A percentile compares a stretch with the other conserved stretches of the same genome.
Evolutionary conservation across 2,113 vertebrate genomes (phyloP).

Genomic region (Corythoichthys intestinalis): DNA sequence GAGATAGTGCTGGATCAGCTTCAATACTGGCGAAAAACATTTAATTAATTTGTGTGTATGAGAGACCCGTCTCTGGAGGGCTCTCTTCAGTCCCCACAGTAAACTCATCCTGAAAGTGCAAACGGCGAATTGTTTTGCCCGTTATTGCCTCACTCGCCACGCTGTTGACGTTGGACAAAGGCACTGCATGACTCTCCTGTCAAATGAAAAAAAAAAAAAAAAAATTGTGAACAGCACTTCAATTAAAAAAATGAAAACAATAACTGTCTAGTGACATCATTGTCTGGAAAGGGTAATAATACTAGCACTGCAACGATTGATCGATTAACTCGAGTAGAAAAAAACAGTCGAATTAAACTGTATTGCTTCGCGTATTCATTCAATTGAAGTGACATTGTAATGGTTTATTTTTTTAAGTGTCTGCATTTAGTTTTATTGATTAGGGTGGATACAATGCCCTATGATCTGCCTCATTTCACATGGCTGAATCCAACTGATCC

Average conservation of each 20-base stretch:
- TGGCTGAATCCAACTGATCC: too few species aligned
- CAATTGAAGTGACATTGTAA: too few species aligned
- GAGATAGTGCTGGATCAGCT: constrained; percentile 15
- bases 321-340: too few species aligned
- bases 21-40: neutral
- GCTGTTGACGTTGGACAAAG: constrained; percentile 76
- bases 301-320: too few species aligned
- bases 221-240: neutral
- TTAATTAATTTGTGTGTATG: neutral
- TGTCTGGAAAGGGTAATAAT: neutral
- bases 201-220: neutral
- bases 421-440: too few species aligned
- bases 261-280: neutral
- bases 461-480: too few species aligned
- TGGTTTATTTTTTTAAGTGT: too few species aligned
- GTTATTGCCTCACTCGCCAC: constrained; percentile 63
- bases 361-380: too few species aligned
- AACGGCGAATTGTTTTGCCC: constrained; percentile 67
- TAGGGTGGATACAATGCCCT: too few species aligned
- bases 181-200: constrained; percentile 87
- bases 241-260: neutral
- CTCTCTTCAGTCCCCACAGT: constrained; percentile 49
- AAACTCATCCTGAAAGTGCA: constrained; percentile 72
- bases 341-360: too few species aligned
- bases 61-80: constrained; percentile 71